phyloP scores from a whole-genome alignment of 2,113 vertebrate genomes.

The Micronycteris hirsuta region DNA sequence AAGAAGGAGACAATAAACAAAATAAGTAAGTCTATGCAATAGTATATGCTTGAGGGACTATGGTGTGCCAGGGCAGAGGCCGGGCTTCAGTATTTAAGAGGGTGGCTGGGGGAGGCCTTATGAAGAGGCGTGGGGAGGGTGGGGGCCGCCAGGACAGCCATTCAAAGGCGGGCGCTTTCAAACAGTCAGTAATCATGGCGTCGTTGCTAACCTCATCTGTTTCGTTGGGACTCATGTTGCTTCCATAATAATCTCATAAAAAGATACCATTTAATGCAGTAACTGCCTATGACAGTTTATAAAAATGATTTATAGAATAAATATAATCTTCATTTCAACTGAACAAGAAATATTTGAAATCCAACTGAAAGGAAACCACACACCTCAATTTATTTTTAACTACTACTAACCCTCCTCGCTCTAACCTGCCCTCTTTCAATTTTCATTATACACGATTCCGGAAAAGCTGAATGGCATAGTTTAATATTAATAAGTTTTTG shows the following conservation, averaged over 20 bases:
- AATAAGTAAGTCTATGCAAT: not conserved
- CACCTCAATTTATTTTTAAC: constrained; percentile 42
- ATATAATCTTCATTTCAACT: not conserved
- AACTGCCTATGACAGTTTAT: constrained; percentile 50
- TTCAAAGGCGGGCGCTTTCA: not conserved
- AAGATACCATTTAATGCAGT: constrained; percentile 20
- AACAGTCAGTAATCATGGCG: not conserved
- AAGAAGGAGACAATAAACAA: not conserved
- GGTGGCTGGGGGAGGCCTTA: not conserved
- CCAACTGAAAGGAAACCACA: constrained; percentile 39
- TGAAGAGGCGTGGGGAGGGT: not conserved
- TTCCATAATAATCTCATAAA: constrained; percentile 22
- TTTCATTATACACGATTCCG: constrained; percentile 36
- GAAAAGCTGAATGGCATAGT: constrained; percentile 62
- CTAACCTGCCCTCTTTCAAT: constrained; percentile 21
- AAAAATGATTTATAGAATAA: constrained; percentile 63
- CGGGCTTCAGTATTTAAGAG: not conserved
- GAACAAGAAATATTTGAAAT: constrained; percentile 25
- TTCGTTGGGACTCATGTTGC: not conserved
- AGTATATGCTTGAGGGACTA: not conserved
- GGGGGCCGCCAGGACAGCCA: not conserved
- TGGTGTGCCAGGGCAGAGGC: not conserved
- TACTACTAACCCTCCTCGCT: not conserved
- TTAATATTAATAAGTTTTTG: constrained; percentile 76
- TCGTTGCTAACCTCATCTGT: not conserved